A percentile compares a stretch with the other conserved stretches of the same genome.
phyloP scores from a whole-genome alignment of 2,113 vertebrate genomes.

The Laterallus jamaicensis region DNA sequence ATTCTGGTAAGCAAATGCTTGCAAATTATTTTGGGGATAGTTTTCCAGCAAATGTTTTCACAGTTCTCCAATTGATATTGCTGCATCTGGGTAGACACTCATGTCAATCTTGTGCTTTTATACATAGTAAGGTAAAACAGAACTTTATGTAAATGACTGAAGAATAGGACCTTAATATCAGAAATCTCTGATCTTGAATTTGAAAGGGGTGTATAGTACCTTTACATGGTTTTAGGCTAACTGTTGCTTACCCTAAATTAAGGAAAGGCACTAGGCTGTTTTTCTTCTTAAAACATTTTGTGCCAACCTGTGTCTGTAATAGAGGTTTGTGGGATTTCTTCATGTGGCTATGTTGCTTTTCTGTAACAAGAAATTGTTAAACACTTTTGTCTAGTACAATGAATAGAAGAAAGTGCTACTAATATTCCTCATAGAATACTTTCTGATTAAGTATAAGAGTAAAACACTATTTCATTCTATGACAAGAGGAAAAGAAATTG shows the following conservation, averaged over 20 bases:
- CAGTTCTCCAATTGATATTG: neutral
- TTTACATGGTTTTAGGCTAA: neutral
- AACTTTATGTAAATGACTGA: neutral
- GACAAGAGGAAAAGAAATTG: constrained; percentile 40
- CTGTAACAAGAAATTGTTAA: constrained; percentile 59
- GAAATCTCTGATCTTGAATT: neutral
- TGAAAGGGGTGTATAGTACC: neutral
- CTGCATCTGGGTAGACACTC: neutral
- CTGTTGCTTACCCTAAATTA: neutral
- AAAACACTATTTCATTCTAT: constrained; percentile 38
- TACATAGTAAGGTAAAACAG: neutral
- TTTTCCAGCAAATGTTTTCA: neutral
- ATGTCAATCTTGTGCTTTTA: neutral
- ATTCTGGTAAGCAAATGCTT: neutral
- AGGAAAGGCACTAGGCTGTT: neutral
- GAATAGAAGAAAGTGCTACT: constrained; percentile 17
- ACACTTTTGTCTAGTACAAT: neutral
- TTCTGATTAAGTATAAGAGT: constrained; percentile 60
- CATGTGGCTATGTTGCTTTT: constrained; percentile 49
- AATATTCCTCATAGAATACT: constrained; percentile 44
- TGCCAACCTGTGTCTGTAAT: constrained; percentile 16
- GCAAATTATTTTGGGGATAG: neutral
- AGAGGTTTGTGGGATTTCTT: constrained; percentile 44
- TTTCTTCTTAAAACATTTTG: neutral
- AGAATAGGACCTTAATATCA: neutral